Conservation (phyloP, 2,113 vertebrate genomes). For the Mastomys coucha region DNA sequence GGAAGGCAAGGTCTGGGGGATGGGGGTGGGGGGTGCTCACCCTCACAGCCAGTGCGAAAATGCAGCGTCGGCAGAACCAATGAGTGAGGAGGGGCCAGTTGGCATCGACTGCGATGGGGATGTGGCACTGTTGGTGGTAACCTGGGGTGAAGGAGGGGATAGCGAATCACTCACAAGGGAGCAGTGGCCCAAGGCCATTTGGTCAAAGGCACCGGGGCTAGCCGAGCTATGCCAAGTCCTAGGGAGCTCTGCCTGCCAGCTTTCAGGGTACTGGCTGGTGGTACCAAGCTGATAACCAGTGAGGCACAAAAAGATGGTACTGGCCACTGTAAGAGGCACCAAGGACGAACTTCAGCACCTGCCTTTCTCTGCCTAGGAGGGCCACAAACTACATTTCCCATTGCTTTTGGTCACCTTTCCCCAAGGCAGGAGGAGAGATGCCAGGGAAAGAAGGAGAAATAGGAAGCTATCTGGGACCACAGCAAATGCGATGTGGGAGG, state of each 20-base stretch:
- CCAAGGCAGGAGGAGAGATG: not conserved
- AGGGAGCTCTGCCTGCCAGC: conserved; percentile 6
- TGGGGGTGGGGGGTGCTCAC: conserved; percentile 81
- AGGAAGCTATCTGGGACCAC: not conserved
- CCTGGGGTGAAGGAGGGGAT: conserved; percentile 84
- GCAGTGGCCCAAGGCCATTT: not conserved
- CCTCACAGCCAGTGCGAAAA: conserved; percentile 94
- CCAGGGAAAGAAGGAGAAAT: not conserved
- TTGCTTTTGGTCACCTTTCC: not conserved
- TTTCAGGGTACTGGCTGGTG: not conserved
- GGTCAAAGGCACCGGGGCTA: not conserved
- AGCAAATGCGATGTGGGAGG: not conserved
- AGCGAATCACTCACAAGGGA: not conserved
- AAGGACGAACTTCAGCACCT: not conserved
- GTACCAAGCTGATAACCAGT: not conserved
- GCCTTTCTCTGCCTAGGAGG: not conserved
- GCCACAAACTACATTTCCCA: not conserved
- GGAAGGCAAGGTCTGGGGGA: not conserved
- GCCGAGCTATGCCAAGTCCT: not conserved
- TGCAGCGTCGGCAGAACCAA: conserved; percentile 98
- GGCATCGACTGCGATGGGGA: conserved; percentile 90
- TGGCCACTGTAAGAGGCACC: not conserved
- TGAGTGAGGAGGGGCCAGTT: conserved; percentile 86
- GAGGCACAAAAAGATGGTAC: not conserved
- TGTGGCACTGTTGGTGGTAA: conserved; percentile 97